Base-by-base conservation (phyloP, 2,113 vertebrate genomes). In the Oreotrochilus melanogaster region DNA sequence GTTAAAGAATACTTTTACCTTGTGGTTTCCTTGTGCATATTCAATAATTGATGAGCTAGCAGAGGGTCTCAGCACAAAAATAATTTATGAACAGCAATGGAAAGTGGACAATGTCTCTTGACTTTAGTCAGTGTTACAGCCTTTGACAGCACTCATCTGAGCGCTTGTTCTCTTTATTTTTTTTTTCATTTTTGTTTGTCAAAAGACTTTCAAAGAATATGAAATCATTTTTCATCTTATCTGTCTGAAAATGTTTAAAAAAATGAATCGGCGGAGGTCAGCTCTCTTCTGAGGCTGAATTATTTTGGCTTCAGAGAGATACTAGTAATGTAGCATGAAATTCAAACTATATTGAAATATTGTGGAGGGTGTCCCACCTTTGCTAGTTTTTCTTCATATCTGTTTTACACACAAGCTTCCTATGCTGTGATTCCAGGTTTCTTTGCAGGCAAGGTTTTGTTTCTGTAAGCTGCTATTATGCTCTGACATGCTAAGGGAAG, bases 401-500 rank as follows among this genome's bases (percentile, higher is more conserved):
- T 89, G 17, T 65, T 91, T 94, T 91, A 48, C 7, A 69, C 37
- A 45, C 21, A 78, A 42, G 18, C 27, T 87, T 94, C 33, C 28
- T 90, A 37, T 81, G 14, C 74, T 71, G 24, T 79, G 54, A 61
- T 65, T 86, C 69, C 65, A 65, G 72, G 24, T 25, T 48, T 85
- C 48, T 91, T 81, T 66, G 18, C 48, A 61, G 64, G 22, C 45
- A 50, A 75, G 18, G 48, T 37, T 95, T 91, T 95, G 42, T 82
- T 95, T 95, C 66, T 85, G 28, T 51, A 87, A 75, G 66, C 33
- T 82, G 57, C 50, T 89, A 18, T 95, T 94, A 75, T 54, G 66
- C 15, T 78, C 53, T 93, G 87, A 92, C 70, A 91, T 79, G 47
- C 66, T 66, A 79, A 82, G 70, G 66, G 66, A 93, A 95, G 54